Evolutionary conservation across 2,888 invertebrate species (phyloP), one percentile per base, ranked within the genome.

Genomic region (Lasioglossum leucozonium): DNA sequence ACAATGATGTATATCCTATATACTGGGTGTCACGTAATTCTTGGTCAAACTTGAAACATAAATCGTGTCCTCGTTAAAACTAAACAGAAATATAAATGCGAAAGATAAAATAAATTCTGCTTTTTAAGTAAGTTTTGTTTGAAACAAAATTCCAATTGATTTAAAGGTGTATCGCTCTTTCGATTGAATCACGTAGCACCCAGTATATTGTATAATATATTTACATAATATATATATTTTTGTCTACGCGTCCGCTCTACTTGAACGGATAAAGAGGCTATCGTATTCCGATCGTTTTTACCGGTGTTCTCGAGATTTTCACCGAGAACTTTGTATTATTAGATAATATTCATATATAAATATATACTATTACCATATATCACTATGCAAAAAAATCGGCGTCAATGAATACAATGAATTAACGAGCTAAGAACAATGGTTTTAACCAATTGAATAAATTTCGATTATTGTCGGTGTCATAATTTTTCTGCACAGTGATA

Each of bases 211-310:
- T 79, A 82, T 16, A 73, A 69, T 69, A 40, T 69, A 69, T 69
- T 69, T 69, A 40, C n/a, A 71, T 37, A 83, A 42, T 47, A 84
- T 86, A 84, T 86, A 84, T 85, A 85, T 84, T 86, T 86, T 85
- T 84, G 81, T 86, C 81, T 85, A 86, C 85, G 78, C 77, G 77
- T 75, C 81, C 77, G 77, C 81, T 78, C 22, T 10, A 75, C 18
- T 26, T 34, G 42, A 80, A 80, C 51, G 74, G 62, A 62, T 62
- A 30, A 67, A 77, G 18, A 77, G 55, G 79, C 69, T 73, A 75
- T 74, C 34, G 67, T 80, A 80, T 80, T 77, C 80, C 42, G 73
- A 84, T 84, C 80, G 74, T 85, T 85, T 85, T 84, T 84, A 85
- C 77, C 77, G 77, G 77, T 84, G 69, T 77, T 77, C 76, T 84